Conservation (phyloP, 2,113 vertebrate genomes). For the Progne subis region DNA sequence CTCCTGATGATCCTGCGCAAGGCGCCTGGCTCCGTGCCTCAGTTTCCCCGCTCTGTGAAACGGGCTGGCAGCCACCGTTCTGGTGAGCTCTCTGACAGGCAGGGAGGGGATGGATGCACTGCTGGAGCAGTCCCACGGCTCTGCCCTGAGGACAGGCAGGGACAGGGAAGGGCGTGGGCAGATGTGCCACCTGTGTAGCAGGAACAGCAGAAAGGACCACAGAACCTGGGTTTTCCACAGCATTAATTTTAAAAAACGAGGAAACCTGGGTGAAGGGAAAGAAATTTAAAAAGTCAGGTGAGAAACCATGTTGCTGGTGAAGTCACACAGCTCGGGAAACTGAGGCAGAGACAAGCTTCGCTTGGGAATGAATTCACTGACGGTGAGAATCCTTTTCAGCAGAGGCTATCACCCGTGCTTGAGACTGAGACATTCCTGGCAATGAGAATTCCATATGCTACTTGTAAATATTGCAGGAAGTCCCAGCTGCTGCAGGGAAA, state of each 20-base stretch:
- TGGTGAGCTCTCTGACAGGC: not conserved
- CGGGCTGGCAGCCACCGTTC: not conserved
- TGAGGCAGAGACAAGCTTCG: not conserved
- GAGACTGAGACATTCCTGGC: not conserved
- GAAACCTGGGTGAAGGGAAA: not conserved
- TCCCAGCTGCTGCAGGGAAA: not conserved
- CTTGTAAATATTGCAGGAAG: not conserved
- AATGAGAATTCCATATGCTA: not conserved
- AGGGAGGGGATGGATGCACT: not conserved
- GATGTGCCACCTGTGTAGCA: not conserved
- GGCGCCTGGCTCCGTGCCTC: not conserved
- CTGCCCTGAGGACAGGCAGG: not conserved
- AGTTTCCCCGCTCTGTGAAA: not conserved
- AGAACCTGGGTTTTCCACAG: not conserved
- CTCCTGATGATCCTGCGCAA: fast-evolving
- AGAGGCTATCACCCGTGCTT: not conserved
- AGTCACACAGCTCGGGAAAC: not conserved
- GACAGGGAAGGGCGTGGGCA: not conserved
- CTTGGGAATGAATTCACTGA: not conserved
- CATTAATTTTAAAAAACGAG: not conserved
- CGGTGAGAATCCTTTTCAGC: not conserved
- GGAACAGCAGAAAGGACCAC: not conserved
- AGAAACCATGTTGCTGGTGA: not conserved
- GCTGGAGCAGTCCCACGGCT: fast-evolving
- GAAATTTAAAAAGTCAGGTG: not conserved